These are phyloP conservation scores for Synanthedon tipuliformis DNA, from an alignment of 2,888 invertebrate genomes.

Conservation along the genomic window DNA sequence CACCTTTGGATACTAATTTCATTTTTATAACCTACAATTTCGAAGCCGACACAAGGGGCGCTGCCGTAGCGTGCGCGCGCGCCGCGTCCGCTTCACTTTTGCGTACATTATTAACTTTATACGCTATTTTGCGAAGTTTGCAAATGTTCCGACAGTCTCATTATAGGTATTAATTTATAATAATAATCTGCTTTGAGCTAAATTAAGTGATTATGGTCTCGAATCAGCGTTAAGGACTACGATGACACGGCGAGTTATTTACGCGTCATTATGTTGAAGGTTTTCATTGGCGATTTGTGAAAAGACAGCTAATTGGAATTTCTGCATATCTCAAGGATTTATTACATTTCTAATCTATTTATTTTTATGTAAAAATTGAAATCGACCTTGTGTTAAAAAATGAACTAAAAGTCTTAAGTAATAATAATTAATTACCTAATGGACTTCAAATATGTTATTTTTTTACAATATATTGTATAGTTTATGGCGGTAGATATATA, in stretches of 20 bases:
- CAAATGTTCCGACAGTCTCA: slow-evolving; percentile 62
- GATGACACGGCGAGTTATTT: slow-evolving; percentile 54
- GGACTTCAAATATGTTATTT: too few species aligned
- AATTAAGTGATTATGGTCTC: slow-evolving; percentile 65
- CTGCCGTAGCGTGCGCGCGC: slow-evolving; percentile 66
- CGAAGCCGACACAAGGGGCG: slow-evolving; percentile 69
- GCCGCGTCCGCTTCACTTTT: slow-evolving; percentile 52
- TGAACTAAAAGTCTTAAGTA: too few species aligned
- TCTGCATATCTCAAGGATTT: slow-evolving; percentile 21
- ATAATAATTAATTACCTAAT: too few species aligned
- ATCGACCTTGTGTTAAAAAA: too few species aligned
- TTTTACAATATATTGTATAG: too few species aligned
- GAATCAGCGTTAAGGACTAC: slow-evolving; percentile 54
- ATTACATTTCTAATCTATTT: slow-evolving; percentile 5
- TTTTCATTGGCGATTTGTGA: slow-evolving; percentile 22
- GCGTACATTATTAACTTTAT: slow-evolving; percentile 68
- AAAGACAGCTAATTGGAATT: slow-evolving; percentile 18
- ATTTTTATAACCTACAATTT: slow-evolving; percentile 72
- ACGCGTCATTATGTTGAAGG: slow-evolving; percentile 43
- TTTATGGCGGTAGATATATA: too few species aligned
- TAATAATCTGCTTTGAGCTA: slow-evolving; percentile 57
- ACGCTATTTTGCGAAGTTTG: slow-evolving; percentile 68
- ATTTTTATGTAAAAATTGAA: too few species aligned
- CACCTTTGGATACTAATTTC: slow-evolving; percentile 70
- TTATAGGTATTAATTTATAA: slow-evolving; percentile 63